These are phyloP conservation scores for Pipra filicauda DNA, from an alignment of 2,113 vertebrate genomes.

Conservation along the genomic window DNA sequence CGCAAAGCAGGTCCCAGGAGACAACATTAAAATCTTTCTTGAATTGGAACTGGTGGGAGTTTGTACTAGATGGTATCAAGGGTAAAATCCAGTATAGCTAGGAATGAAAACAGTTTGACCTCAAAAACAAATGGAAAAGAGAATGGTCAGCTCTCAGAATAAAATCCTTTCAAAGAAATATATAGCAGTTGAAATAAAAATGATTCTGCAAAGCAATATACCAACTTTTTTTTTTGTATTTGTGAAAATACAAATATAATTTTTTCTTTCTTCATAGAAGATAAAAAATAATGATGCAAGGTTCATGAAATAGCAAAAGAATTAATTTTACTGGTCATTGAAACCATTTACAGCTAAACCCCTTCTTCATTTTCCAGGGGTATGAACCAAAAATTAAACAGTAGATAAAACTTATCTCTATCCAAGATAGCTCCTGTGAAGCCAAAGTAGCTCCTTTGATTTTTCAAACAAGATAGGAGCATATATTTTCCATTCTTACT, in stretches of 20 bases:
- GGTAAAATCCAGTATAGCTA: not conserved
- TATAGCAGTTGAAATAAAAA: not conserved
- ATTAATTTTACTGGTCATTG: not conserved
- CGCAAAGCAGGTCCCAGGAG: not conserved
- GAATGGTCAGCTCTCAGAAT: not conserved
- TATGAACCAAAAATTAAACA: not conserved
- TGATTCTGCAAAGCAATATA: not conserved
- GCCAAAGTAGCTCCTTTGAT: not conserved
- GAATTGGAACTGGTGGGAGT: not conserved
- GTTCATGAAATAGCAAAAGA: not conserved
- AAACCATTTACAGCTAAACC: not conserved
- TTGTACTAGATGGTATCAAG: not conserved
- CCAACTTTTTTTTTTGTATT: too few species aligned
- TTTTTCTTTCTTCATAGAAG: not conserved
- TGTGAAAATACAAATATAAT: not conserved
- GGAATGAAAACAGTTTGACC: not conserved
- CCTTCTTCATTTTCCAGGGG: not conserved
- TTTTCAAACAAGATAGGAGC: not conserved
- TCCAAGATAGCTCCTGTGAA: not conserved
- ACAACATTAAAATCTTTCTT: not conserved
- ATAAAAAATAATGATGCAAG: not conserved
- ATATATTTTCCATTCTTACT: not conserved
- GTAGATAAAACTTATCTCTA: not conserved
- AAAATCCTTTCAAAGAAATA: not conserved
- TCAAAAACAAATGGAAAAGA: not conserved